A percentile compares a stretch with the other conserved stretches of the same genome.
These are phyloP conservation scores for Aythya baeri DNA, from an alignment of 2,113 vertebrate genomes.

Conservation along the genomic window DNA sequence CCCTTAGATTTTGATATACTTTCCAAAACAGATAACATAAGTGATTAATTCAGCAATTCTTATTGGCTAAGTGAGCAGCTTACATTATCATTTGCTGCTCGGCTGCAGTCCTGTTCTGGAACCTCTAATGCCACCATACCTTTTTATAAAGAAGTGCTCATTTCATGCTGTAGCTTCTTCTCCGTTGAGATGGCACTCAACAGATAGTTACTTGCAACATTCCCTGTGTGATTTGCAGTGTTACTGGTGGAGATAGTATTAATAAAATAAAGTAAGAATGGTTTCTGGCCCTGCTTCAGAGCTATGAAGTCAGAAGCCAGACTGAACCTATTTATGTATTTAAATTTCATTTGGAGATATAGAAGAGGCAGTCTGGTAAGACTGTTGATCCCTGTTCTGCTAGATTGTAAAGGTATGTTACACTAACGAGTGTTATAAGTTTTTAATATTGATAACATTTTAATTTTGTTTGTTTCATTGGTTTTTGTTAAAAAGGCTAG, in stretches of 20 bases:
- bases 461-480: neutral
- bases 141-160: neutral
- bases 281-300: neutral
- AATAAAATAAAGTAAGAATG: neutral
- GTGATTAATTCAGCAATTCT: neutral
- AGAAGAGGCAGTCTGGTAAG: neutral
- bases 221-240: neutral
- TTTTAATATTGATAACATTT: neutral
- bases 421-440: neutral
- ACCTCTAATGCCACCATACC: neutral
- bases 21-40: neutral
- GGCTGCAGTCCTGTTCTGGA: neutral
- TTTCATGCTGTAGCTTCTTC: neutral
- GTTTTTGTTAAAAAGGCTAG: neutral
- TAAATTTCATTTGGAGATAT: neutral
- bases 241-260: neutral
- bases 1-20: neutral
- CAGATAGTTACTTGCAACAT: neutral
- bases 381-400: neutral
- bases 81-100: neutral
- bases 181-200: neutral
- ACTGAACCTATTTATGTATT: neutral
- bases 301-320: neutral
- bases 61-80: neutral
- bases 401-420: neutral